phyloP scores from a whole-genome alignment of 2,888 invertebrate species.

The Perithous albicinctus region DNA sequence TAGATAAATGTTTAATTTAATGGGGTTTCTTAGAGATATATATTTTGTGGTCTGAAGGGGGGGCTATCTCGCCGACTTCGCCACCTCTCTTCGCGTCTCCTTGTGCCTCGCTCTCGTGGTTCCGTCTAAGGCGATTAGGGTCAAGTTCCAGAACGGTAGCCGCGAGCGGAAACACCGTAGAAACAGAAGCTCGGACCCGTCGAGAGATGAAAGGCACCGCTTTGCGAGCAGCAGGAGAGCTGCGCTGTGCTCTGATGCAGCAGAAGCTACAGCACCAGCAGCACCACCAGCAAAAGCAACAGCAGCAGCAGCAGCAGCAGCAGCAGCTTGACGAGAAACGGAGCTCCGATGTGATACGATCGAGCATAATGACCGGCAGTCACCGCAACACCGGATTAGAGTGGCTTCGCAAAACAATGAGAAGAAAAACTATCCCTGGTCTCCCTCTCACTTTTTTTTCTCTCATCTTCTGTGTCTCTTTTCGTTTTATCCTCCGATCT shows the following conservation, averaged over 20 bases:
- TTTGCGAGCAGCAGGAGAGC: constrained; percentile 74
- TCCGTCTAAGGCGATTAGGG: constrained; percentile 79
- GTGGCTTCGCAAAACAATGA: constrained; percentile 72
- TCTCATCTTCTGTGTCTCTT: background rate
- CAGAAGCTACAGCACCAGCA: constrained; percentile 35
- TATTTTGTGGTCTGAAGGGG: constrained; percentile 10
- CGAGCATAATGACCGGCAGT: constrained; percentile 76
- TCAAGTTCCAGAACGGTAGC: constrained; percentile 82
- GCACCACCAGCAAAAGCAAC: constrained; percentile 37
- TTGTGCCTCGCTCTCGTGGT: constrained; percentile 61
- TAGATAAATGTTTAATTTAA: constrained; percentile 28
- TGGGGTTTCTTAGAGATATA: constrained; percentile 47
- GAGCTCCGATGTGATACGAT: constrained; percentile 76
- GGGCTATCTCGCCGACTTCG: constrained; percentile 42
- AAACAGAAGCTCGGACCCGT: constrained; percentile 81
- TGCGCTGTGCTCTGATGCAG: constrained; percentile 70
- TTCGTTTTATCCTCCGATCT: background rate
- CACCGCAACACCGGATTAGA: constrained; percentile 77
- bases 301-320: constrained; percentile 42
- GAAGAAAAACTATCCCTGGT: constrained; percentile 68
- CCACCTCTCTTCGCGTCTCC: constrained; percentile 42
- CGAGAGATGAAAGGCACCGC: constrained; percentile 80
- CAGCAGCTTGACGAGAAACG: constrained; percentile 58
- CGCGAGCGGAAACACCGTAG: constrained; percentile 81
- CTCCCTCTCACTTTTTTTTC: background rate